Conservation (phyloP, 2,888 invertebrate genomes). For the Dryadula phaetusa region DNA sequence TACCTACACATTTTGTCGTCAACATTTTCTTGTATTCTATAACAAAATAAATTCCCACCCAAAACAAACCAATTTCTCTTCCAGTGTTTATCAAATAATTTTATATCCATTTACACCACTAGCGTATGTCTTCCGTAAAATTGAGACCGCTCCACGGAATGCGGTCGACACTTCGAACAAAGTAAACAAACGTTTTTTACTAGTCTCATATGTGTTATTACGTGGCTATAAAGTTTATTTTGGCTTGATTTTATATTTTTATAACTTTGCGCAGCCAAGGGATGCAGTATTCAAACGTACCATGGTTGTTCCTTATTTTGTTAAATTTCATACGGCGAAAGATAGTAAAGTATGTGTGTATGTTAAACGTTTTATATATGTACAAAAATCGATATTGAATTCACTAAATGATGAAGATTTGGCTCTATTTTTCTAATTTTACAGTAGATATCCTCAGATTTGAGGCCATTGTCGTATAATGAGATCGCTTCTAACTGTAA, state of each 20-base stretch:
- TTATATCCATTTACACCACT: conserved; percentile 52
- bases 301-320: conserved; percentile 31
- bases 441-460: not conserved
- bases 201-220: conserved; percentile 41
- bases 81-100: conserved; percentile 33
- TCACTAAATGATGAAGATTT: too few species aligned
- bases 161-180: conserved; percentile 49
- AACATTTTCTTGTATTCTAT: not conserved
- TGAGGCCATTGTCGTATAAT: not conserved
- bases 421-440: too few species aligned
- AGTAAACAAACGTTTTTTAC: conserved; percentile 45
- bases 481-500: too few species aligned
- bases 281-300: conserved; percentile 30
- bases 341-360: conserved; percentile 5
- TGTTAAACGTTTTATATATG: not conserved
- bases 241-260: conserved; percentile 38
- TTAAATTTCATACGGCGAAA: conserved; percentile 22
- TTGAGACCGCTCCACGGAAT: conserved; percentile 65
- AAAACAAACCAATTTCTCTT: conserved; percentile 21
- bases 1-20: not conserved
- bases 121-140: conserved; percentile 62
- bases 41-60: not conserved
- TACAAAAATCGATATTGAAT: too few species aligned
- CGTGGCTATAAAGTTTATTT: conserved; percentile 49
- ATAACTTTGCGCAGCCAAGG: conserved; percentile 47